Evolutionary conservation across 2,888 invertebrate genomes (phyloP), one percentile per base, ranked within the genome.

Genomic region (Endotricha flammealis): DNA sequence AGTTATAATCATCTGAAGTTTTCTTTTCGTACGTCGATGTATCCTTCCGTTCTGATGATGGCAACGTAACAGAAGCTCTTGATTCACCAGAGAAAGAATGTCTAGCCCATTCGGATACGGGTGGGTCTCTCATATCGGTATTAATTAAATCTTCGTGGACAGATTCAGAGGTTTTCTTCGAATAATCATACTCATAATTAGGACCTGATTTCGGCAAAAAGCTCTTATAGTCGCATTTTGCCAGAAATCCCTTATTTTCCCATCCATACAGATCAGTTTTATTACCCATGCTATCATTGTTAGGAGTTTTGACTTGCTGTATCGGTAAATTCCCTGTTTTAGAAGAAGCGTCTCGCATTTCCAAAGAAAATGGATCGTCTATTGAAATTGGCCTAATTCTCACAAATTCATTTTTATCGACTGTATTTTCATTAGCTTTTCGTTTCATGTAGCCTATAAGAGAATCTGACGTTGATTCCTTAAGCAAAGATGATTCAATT

Each of bases 241-340:
- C 82, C 36, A 79, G 54, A 57, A 87, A 87, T 0, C 82, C 87
- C 69, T 86, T 87, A 46, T 87, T 87, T 69, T 87, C 87, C 87
- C 87, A 87, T 31, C 87, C 87, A 51, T 86, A 87, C 34, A 68
- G 57, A 58, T 87, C 87, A 29, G 85, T 87, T 74, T 79, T 83
- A 57, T 86, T 83, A 10, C 53, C 77, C 41, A 82, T 53, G 50
- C 74, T 70, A 56, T 82, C 85, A 51, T 57, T 72, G 48, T 78
- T 85, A 30, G 82, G 81, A 39, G 76, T 79, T 67, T 78, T 86
- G 25, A 57, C 50, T 44, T 42, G 59, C 64, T 72, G 76, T 12
- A 66, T 44, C 40, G 58, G 57, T 41, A 62, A 57, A 38, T 70
- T 68, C 29, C 67, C 60, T 40, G 54, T 61, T 43, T 56, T 64